Base-by-base conservation (phyloP, 1,140 invertebrate genomes). In the Amphibalanus amphitrite region DNA sequence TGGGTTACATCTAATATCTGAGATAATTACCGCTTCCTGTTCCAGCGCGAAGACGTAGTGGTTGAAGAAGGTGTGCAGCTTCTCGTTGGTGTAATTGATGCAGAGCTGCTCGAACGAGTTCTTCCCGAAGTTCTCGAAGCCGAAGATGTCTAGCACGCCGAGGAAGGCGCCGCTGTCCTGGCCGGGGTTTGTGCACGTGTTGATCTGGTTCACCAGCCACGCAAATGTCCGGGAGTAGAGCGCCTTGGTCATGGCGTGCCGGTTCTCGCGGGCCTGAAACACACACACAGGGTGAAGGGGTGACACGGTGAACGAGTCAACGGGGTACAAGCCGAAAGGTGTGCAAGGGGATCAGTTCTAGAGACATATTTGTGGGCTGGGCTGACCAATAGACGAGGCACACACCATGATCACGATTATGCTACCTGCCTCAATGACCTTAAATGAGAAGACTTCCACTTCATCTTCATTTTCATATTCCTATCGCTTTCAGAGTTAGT, bases 11-110 rank as follows among this genome's bases (percentile, higher is more conserved):
- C n/a, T n/a, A n/a, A n/a, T n/a, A n/a, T n/a, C 33, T 15, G 4
- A 71, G 25, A 25, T 28, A 74, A 87, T 89, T 83, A 95, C 92
- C 76, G 93, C 89, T 83, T 93, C 90, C 80, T 95, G 92, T 81
- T 95, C 93, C 72, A 95, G 78, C 0, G 91, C 90, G 78, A 96
- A 96, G 0, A 96, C 92, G 77, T 95, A 95, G 77, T 95, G 92
- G 84, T 98, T 98, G 81, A 98, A 98, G 82, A 98, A 97, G 83
- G 96, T 96, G 79, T 98, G 96, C 20, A 98, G 84, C 79, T 98
- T 98, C 80, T 98, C 96, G 79, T 98, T 98, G 0, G 95, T 95
- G 80, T 97, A 98, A 81, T 98, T 98, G 76, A 98, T 98, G 79
- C 95, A 97, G n/a, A 87, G 86, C 80, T 98, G 95, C 80, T 98